Percentiles rank a stretch among this genome's conserved stretches.
phyloP scores from a whole-genome alignment of 2,888 invertebrate genomes.

The Diaprepes abbreviatus region DNA sequence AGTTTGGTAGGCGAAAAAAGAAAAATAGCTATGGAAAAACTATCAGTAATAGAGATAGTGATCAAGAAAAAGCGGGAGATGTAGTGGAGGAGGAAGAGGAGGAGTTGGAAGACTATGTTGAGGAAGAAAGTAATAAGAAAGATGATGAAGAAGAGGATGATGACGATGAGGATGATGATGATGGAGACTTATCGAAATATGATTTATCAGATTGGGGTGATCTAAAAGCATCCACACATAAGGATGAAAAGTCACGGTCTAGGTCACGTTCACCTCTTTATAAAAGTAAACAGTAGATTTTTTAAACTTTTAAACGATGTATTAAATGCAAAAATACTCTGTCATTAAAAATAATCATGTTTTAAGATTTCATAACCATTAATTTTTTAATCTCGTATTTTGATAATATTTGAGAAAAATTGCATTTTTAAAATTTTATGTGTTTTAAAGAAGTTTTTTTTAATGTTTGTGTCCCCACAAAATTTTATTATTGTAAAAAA shows the following conservation, averaged over 20 bases:
- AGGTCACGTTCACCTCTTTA: slow-evolving; percentile 49
- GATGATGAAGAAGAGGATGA: slow-evolving; percentile 72
- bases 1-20: slow-evolving; percentile 70
- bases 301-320: not conserved
- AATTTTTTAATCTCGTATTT: no score
- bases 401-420: no score
- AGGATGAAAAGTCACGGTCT: slow-evolving; percentile 56
- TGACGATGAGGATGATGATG: slow-evolving; percentile 71
- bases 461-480: no score
- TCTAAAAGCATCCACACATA: slow-evolving; percentile 52
- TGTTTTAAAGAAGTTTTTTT: no score
- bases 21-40: slow-evolving; percentile 48
- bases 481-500: no score
- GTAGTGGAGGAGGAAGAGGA: slow-evolving; percentile 63
- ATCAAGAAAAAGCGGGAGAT: slow-evolving; percentile 42
- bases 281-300: slow-evolving; percentile 25
- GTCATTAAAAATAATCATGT: not conserved
- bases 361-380: no score
- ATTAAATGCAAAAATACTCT: slow-evolving; percentile 4
- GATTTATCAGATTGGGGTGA: slow-evolving; percentile 73
- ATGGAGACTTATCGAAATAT: slow-evolving; percentile 72
- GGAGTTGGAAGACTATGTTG: slow-evolving; percentile 70
- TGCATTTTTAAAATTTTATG: no score
- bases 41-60: slow-evolving; percentile 44
- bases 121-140: no score